Percentiles rank a stretch among this genome's conserved stretches.
These are phyloP conservation scores for Drosophila virilis DNA, from an alignment of 1,140 invertebrate genomes.

Conservation along the genomic window DNA sequence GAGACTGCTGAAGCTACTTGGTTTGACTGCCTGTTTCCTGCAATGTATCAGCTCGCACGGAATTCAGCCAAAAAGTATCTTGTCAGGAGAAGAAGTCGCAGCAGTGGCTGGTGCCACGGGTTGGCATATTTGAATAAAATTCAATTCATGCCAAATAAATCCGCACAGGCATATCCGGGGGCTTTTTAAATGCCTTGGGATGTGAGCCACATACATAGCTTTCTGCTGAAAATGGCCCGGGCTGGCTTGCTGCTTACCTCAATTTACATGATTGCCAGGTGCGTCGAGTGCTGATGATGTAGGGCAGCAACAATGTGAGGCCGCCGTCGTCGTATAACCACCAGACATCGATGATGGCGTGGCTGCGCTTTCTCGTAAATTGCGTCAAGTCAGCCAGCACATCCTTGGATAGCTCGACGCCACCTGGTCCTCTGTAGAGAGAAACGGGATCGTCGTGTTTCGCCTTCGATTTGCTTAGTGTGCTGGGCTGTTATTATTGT, in stretches of 20 bases:
- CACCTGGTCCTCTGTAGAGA: conserved; percentile 85
- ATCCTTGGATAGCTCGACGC: conserved; percentile 86
- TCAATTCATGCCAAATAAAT: conserved; percentile 43
- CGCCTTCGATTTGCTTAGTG: conserved; percentile 84
- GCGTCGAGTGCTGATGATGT: conserved; percentile 94
- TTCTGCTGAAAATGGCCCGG: not conserved
- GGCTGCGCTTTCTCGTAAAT: conserved; percentile 90
- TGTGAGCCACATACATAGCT: not conserved
- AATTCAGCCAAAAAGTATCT: conserved; percentile 5
- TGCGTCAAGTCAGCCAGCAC: conserved; percentile 88
- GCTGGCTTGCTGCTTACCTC: conserved; percentile 84
- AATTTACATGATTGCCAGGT: conserved; percentile 95
- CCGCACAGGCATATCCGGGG: conserved; percentile 11
- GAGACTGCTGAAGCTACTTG: conserved; percentile 9
- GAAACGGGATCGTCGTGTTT: conserved; percentile 78
- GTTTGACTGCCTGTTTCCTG: not conserved
- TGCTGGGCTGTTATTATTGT: conserved; percentile 48
- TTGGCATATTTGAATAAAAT: conserved; percentile 29
- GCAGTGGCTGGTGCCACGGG: not conserved
- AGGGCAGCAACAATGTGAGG: conserved; percentile 92
- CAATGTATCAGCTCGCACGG: not conserved
- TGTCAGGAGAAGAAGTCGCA: not conserved
- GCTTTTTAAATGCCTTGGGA: conserved; percentile 4
- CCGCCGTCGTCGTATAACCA: conserved; percentile 98
- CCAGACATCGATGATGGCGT: conserved; percentile 97